Conservation (phyloP, 2,797 vertebrate genomes). For the Staurois parvus region DNA sequence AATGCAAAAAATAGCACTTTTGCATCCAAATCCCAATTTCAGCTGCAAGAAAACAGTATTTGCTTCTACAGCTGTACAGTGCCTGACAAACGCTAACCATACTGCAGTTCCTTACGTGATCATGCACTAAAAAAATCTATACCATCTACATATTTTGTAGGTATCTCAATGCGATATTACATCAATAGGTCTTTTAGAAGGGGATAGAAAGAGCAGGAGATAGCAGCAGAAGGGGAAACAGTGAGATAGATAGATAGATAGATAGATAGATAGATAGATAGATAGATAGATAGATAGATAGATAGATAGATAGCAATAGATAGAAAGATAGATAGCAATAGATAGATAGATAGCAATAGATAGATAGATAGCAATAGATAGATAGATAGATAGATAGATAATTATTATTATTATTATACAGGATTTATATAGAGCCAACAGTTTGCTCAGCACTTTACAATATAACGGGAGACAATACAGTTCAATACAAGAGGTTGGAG, state of each 20-base stretch:
- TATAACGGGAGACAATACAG: too few species aligned
- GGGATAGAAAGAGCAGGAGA: neutral
- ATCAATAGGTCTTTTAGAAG: neutral
- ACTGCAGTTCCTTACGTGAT: neutral
- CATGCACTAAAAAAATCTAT: neutral
- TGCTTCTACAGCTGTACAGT: conserved; percentile 47
- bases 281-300: conserved; percentile 15
- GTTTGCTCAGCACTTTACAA: too few species aligned
- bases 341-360: too few species aligned
- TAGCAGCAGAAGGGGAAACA: neutral
- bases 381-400: too few species aligned
- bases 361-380: too few species aligned
- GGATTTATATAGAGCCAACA: too few species aligned
- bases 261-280: too few species aligned
- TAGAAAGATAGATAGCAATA: too few species aligned
- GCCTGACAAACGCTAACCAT: neutral
- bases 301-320: conserved; percentile 18
- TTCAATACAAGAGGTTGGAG: too few species aligned
- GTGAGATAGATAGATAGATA: neutral
- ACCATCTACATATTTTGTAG: neutral
- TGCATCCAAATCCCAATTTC: conserved; percentile 44
- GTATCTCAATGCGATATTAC: neutral
- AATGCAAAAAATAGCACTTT: conserved; percentile 67
- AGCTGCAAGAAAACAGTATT: conserved; percentile 67
- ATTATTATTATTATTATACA: too few species aligned